A percentile compares a stretch with the other conserved stretches of the same genome.
Evolutionary conservation across 2,888 invertebrate genomes (phyloP).

Genomic region (Quadroppia sp.): DNA sequence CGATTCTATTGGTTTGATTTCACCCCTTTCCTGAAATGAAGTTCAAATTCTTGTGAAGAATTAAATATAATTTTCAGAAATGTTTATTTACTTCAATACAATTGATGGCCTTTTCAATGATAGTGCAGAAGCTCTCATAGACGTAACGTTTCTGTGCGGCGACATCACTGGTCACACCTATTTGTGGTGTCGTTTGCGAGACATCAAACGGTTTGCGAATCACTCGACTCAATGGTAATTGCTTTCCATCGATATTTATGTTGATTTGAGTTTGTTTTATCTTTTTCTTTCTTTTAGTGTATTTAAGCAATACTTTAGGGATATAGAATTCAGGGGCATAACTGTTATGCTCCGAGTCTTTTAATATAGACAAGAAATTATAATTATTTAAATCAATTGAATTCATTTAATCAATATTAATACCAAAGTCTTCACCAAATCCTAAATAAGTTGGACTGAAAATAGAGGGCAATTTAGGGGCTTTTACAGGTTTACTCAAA

Average conservation of each 20-base stretch:
- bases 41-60: background rate
- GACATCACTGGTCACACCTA: constrained; percentile 13
- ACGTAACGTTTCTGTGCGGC: constrained; percentile 21
- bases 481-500: background rate
- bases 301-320: constrained; percentile 22
- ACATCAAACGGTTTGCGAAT: background rate
- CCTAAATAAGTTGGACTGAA: constrained; percentile 19
- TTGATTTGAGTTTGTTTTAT: background rate
- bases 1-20: constrained; percentile 33
- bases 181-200: background rate
- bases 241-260: background rate
- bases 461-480: constrained; percentile 1
- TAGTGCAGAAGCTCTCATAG: constrained; percentile 33
- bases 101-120: constrained; percentile 33
- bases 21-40: constrained; percentile 2
- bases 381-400: background rate
- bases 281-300: constrained; percentile 1
- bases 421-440: constrained; percentile 39
- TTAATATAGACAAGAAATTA: background rate
- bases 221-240: constrained; percentile 33
- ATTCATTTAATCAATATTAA: background rate
- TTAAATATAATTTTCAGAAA: background rate
- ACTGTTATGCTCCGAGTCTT: background rate
- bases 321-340: constrained; percentile 23
- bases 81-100: background rate